Conservation (phyloP, 2,113 vertebrate species). For the Strigops habroptila region DNA sequence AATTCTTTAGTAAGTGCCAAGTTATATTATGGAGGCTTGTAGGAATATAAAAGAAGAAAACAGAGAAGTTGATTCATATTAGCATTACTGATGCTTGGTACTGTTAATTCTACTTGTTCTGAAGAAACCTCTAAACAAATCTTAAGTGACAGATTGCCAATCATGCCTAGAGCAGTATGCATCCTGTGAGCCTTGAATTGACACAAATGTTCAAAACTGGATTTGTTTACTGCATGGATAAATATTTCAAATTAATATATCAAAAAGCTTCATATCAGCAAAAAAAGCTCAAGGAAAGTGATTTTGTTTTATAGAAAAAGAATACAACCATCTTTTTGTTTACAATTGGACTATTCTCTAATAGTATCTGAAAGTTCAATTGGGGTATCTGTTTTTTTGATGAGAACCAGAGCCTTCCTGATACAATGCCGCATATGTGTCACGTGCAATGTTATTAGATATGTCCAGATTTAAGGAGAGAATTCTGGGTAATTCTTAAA, state of each 20-base stretch:
- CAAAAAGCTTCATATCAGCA: not conserved
- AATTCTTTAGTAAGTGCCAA: not conserved
- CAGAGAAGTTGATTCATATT: not conserved
- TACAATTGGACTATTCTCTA: not conserved
- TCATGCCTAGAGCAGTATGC: not conserved
- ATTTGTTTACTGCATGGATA: not conserved
- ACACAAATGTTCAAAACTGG: not conserved
- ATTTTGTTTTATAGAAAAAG: constrained; percentile 30
- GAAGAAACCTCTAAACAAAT: not conserved
- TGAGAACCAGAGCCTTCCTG: constrained; percentile 44
- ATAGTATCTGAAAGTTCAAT: constrained; percentile 35
- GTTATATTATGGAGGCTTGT: not conserved
- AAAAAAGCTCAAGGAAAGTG: not conserved
- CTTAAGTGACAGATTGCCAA: not conserved
- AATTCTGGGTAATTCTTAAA: constrained; percentile 45
- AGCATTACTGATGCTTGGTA: not conserved
- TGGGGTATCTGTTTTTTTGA: constrained; percentile 55
- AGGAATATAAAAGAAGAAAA: not conserved
- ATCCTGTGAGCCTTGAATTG: not conserved
- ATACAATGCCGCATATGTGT: constrained; percentile 29
- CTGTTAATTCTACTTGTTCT: not conserved
- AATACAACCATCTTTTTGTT: not conserved
- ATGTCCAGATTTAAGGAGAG: not conserved
- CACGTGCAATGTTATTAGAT: constrained; percentile 19
- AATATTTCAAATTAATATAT: constrained; percentile 33